Percentiles rank a stretch among this genome's conserved stretches.
Evolutionary conservation across 53 echinoderm and acorn worm genomes (phyloP).

Genomic region (Mesocentrotus franciscanus): DNA sequence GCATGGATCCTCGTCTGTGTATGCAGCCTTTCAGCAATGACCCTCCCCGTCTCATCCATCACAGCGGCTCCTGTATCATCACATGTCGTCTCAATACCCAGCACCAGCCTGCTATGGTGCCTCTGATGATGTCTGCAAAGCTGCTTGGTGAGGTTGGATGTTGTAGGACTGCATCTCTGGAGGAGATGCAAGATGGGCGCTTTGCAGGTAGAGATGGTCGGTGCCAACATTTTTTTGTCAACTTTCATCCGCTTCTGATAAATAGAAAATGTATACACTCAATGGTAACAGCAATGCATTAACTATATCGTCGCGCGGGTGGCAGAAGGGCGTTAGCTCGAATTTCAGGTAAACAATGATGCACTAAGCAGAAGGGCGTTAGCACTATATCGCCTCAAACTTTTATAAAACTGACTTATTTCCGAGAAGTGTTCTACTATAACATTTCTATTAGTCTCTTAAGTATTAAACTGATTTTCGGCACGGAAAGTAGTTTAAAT

Average conservation of each 20-base stretch:
- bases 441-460: too few relatives aligned
- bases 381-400: too few relatives aligned
- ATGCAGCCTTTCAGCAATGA: conserved; percentile 89
- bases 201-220: neutral
- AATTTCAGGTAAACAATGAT: too few relatives aligned
- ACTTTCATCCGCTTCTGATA: neutral
- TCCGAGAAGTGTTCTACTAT: too few relatives aligned
- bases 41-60: conserved; percentile 81
- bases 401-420: too few relatives aligned
- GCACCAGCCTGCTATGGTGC: conserved; percentile 67
- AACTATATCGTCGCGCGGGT: too few relatives aligned
- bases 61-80: conserved; percentile 99
- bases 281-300: too few relatives aligned
- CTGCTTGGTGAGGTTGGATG: neutral
- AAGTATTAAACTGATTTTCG: too few relatives aligned
- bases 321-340: too few relatives aligned
- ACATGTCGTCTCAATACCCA: conserved; percentile 98
- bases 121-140: neutral
- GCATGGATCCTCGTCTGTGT: conserved; percentile 96
- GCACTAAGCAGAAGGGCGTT: too few relatives aligned
- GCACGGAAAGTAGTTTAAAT: too few relatives aligned
- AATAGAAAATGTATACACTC: too few relatives aligned
- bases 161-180: neutral
- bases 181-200: neutral
- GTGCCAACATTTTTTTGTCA: neutral